Percentiles rank a stretch among this genome's conserved stretches.
These are phyloP conservation scores for Upupa epops DNA, from an alignment of 2,113 vertebrate genomes.

Conservation along the genomic window DNA sequence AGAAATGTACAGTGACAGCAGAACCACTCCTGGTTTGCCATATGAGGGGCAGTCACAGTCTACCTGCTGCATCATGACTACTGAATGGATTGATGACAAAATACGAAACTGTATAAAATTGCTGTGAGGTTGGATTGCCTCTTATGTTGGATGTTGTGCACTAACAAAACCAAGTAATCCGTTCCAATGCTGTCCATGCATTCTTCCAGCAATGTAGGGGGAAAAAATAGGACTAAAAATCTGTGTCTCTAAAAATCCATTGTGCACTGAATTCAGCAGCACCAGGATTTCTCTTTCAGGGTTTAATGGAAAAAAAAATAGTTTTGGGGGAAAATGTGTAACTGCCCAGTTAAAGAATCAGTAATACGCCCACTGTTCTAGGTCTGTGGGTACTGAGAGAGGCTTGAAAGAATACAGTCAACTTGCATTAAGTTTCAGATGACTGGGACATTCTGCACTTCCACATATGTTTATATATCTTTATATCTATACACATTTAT, in stretches of 20 bases:
- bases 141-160: background rate
- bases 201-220: background rate
- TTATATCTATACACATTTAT: too few relatives aligned
- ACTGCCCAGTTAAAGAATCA: background rate
- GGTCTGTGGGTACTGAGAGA: background rate
- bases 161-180: conserved; percentile 7
- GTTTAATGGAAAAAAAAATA: conserved; percentile 2
- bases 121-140: conserved; percentile 2
- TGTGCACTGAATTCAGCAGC: background rate
- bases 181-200: background rate
- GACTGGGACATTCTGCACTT: background rate
- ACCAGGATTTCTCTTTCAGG: background rate
- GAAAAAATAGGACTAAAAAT: background rate
- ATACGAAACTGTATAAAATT: background rate
- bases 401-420: background rate
- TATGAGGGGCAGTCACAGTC: background rate
- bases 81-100: background rate
- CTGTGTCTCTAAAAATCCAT: background rate
- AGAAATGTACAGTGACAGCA: background rate
- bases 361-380: background rate
- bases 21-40: background rate
- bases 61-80: background rate
- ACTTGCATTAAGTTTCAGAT: background rate
- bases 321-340: background rate
- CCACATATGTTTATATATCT: background rate